A percentile compares a stretch with the other conserved stretches of the same genome.
Conservation (phyloP, 2,113 vertebrate genomes). For the Alethe castanea region DNA sequence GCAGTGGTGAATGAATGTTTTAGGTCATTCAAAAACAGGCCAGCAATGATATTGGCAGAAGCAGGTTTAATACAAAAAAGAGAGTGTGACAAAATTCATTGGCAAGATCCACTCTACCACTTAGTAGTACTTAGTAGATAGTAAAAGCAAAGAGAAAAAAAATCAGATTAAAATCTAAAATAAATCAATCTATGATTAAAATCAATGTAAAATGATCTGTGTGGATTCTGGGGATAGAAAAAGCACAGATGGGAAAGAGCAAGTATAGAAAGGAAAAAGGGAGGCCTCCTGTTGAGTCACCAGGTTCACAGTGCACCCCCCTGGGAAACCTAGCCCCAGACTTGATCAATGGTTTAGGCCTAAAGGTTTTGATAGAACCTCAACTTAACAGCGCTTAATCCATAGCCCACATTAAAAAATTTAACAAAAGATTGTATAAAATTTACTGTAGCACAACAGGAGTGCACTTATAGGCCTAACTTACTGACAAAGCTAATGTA, state of each 20-base stretch:
- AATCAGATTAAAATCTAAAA: not conserved
- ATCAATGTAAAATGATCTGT: rapidly evolving
- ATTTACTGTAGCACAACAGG: not conserved
- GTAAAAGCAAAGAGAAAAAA: not conserved
- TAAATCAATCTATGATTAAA: not conserved
- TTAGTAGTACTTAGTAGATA: not conserved
- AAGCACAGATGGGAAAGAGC: not conserved
- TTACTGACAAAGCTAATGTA: too few relatives aligned
- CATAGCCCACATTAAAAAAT: too few relatives aligned
- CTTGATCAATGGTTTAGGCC: not conserved
- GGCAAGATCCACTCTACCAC: not conserved
- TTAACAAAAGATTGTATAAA: not conserved
- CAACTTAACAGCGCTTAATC: not conserved
- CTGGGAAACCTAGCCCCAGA: not conserved
- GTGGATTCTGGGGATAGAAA: not conserved
- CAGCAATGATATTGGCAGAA: not conserved
- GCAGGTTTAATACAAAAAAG: not conserved
- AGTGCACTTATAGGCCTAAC: not conserved
- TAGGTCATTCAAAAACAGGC: not conserved
- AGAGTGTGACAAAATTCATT: not conserved
- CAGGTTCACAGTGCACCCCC: not conserved
- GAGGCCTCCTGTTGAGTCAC: not conserved
- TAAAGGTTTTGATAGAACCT: not conserved
- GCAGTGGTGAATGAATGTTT: not conserved
- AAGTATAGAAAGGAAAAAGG: not conserved